Base-by-base conservation (phyloP, 2,113 vertebrate genomes). In the Entomyzon cyanotis region DNA sequence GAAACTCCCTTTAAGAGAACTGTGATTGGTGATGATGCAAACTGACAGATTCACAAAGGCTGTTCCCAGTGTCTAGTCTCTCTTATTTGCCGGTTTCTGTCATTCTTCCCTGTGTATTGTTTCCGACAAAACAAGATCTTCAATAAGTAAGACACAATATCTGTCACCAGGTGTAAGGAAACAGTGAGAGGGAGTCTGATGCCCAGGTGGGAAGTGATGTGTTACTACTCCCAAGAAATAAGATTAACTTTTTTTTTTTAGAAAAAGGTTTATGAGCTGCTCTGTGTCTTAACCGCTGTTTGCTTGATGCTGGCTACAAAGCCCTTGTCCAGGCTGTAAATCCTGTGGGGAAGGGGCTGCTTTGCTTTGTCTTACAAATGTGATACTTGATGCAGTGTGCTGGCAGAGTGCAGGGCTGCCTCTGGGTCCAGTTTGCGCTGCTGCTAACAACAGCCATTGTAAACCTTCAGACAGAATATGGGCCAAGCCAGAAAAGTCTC, bases 111-210 rank as follows among this genome's bases (percentile, higher is more conserved):
- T 55, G 15, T 15, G 52, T n/a, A 78, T 86, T 70, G 89, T 91
- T 95, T 81, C 84, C 75, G 84, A 52, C 78, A 88, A 91, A 96
- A 91, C 56, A 74, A 75, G 75, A 68, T 33, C 23, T 79, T 91
- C 68, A 20, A 14, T 71, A 68, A 5, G 1, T 52, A 58, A 94
- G 55, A 88, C 12, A 25, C 22, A 73, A 10, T 84, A 77, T 93
- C 87, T 83, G 46, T 93, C 91, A 60, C 84, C 87, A 91, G 93
- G 84, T 96, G 87, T 64, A 89, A 91, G 82, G 68, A 71, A 95
- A 87, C 78, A 95, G 46, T 77, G 67, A 80, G 69, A 73, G 58
- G 91, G 92, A 78, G 91, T 42, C 59, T 88, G 91, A 73, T 93
- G 95, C 39, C 93, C 50, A 93, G 87, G 75, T 94, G 78, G 63